These are phyloP conservation scores for Danio rerio DNA, from an alignment of 2,113 vertebrate genomes.

Conservation along the genomic window DNA sequence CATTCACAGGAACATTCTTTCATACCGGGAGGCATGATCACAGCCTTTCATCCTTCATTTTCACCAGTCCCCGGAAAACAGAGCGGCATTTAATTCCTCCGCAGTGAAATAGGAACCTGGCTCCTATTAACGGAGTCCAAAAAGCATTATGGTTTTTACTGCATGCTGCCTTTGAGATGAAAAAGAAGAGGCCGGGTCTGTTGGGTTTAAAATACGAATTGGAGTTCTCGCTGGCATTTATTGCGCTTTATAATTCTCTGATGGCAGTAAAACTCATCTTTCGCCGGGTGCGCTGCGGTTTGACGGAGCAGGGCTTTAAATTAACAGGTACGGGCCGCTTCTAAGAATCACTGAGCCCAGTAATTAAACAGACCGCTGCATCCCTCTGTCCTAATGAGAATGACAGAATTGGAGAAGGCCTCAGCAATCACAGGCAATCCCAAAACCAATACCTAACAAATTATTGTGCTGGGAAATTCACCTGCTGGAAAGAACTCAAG, in stretches of 20 bases:
- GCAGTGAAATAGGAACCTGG: slow-evolving; percentile 51
- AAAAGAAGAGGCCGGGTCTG: slow-evolving; percentile 45
- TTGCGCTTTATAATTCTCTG: slow-evolving; percentile 50
- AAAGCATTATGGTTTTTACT: slow-evolving; percentile 55
- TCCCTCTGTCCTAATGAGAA: slow-evolving; percentile 55
- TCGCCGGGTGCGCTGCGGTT: slow-evolving; percentile 45
- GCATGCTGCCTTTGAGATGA: slow-evolving; percentile 40
- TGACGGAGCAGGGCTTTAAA: slow-evolving; percentile 46
- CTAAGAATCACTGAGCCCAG: slow-evolving; percentile 56
- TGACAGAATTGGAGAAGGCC: slow-evolving; percentile 39
- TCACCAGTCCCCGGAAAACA: slow-evolving; percentile 47
- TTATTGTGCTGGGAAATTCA: not conserved
- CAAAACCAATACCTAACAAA: slow-evolving; percentile 10
- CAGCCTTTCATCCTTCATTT: slow-evolving; percentile 51
- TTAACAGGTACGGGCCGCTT: slow-evolving; percentile 49
- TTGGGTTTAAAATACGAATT: slow-evolving; percentile 56
- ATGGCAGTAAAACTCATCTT: slow-evolving; percentile 56
- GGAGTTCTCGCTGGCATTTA: slow-evolving; percentile 51
- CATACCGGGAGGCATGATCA: slow-evolving; percentile 37
- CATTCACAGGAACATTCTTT: slow-evolving; percentile 4
- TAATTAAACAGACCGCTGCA: slow-evolving; percentile 57
- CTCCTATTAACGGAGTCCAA: slow-evolving; percentile 52
- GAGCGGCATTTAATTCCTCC: slow-evolving; percentile 52
- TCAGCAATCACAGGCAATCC: slow-evolving; percentile 35
- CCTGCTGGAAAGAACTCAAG: not conserved